Evolutionary conservation across 2,113 vertebrate genomes (phyloP).

Genomic region (Actenoides hombroni): DNA sequence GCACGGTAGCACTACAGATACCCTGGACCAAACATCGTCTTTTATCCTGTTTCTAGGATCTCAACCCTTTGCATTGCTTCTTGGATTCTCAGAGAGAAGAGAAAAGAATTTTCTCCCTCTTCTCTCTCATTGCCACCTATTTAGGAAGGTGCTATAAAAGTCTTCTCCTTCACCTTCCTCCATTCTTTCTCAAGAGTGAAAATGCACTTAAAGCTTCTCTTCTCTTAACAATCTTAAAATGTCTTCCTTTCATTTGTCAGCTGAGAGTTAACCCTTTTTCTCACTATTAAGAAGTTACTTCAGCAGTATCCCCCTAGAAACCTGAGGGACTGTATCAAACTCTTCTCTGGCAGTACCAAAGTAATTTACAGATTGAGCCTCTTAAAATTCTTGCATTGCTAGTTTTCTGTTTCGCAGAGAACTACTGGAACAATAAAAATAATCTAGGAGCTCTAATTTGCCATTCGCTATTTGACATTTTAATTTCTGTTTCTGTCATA

Average conservation of each 20-base stretch:
- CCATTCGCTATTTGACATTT: not conserved
- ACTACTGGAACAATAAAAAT: not conserved
- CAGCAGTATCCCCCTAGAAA: not conserved
- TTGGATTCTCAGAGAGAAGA: not conserved
- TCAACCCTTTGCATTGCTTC: not conserved
- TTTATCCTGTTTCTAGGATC: not conserved
- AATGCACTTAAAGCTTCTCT: not conserved
- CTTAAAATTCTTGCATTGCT: not conserved
- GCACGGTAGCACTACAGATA: not conserved
- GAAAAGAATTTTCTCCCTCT: not conserved
- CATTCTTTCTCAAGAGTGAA: not conserved
- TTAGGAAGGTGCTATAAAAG: not conserved
- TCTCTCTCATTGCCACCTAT: not conserved
- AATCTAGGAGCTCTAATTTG: not conserved
- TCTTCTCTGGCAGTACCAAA: not conserved
- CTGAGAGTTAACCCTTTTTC: not conserved
- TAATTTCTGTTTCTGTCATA: conserved; percentile 6
- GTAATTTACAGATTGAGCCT: not conserved
- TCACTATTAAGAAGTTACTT: not conserved
- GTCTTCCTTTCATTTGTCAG: not conserved
- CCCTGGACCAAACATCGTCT: not conserved
- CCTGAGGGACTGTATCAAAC: not conserved
- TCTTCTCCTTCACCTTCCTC: not conserved
- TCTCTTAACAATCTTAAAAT: not conserved
- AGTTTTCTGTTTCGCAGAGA: not conserved